Base-by-base conservation (phyloP, 2,113 vertebrate genomes). In the Peromyscus maniculatus region DNA sequence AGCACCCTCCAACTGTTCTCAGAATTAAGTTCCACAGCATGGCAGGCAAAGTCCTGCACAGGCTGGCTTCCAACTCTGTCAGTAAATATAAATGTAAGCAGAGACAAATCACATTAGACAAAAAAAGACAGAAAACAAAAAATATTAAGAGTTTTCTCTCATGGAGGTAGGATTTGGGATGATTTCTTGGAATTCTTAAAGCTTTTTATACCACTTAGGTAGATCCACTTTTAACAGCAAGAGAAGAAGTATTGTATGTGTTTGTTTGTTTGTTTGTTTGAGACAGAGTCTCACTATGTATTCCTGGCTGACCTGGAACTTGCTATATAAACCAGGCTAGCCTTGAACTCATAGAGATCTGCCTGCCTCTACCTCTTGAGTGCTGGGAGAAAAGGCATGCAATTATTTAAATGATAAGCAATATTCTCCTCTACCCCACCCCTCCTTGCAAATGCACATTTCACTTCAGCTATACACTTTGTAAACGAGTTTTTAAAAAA, bases 341-440 rank as follows among this genome's bases (percentile, higher is more conserved):
- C 55, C 33, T 83, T 3, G 21, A 83, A 59, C 55, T 59, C 79
- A 82, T 4, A 79, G 55, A 83, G 55, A 83, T 59, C 21, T 83
- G 36, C 36, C 55, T 83, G 22, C 22, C 36, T 83, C 22, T 83
- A 55, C 22, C 36, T 83, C 55, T 3, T 62, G 5, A 83, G 36
- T 62, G 7, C 36, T 62, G 55, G 36, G n/a, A 59, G 36, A 12
- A 83, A 62, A 87, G 83, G 31, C 3, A 67, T 12, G 49, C 33
- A n/a, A 59, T 59, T 89, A 31, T 79, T 93, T 95, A 96, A 93
- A 64, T 91, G 57, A 55, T 71, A 88, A 95, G 87, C 13, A 96
- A 67, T 26, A 59, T 69, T 84, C n/a, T 87, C 84, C 57, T 87
- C 62, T 88, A n/a, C 57, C 66, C 46, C 10, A 26, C 67, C 43